phyloP scores from a whole-genome alignment of 1,140 invertebrate species.

The Euura lappo region DNA sequence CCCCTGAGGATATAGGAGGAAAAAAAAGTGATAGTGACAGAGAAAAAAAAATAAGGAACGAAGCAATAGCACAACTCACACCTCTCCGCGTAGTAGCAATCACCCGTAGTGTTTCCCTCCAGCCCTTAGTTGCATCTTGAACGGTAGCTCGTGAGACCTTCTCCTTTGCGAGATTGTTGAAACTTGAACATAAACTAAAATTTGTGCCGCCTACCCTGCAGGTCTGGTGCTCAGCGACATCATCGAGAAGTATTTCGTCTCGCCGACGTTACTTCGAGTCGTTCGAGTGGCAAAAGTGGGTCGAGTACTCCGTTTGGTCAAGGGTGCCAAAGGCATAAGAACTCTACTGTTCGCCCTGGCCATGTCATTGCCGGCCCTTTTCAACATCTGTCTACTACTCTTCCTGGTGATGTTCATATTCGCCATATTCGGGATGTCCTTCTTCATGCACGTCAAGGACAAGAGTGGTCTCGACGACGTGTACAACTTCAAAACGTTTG shows the following conservation, averaged over 20 bases:
- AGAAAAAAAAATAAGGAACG: not conserved
- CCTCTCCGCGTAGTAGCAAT: not conserved
- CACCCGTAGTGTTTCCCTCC: not conserved
- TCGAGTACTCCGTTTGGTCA: slow-evolving; percentile 94
- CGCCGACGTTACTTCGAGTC: slow-evolving; percentile 94
- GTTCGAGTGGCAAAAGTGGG: slow-evolving; percentile 98
- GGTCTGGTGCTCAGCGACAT: slow-evolving; percentile 94
- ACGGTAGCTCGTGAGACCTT: not conserved
- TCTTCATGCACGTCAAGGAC: slow-evolving; percentile 97
- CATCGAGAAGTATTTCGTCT: slow-evolving; percentile 97
- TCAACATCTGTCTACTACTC: slow-evolving; percentile 97
- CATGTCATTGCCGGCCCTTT: slow-evolving; percentile 96
- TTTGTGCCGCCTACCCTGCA: slow-evolving; percentile 52
- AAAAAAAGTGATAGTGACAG: too few species aligned
- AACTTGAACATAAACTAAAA: slow-evolving; percentile 5
- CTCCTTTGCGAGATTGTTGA: not conserved
- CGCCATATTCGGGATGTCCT: slow-evolving; percentile 99
- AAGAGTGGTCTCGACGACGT: slow-evolving; percentile 94
- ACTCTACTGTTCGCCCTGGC: slow-evolving; percentile 96
- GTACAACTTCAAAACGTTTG: slow-evolving; percentile 99
- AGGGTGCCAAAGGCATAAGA: slow-evolving; percentile 96
- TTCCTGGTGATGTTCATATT: slow-evolving; percentile 99
- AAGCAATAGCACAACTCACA: not conserved
- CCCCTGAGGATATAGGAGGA: too few species aligned
- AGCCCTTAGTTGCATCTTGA: not conserved